These are phyloP conservation scores for Chloroceryle aenea DNA, from an alignment of 2,113 vertebrate species.

Conservation along the genomic window DNA sequence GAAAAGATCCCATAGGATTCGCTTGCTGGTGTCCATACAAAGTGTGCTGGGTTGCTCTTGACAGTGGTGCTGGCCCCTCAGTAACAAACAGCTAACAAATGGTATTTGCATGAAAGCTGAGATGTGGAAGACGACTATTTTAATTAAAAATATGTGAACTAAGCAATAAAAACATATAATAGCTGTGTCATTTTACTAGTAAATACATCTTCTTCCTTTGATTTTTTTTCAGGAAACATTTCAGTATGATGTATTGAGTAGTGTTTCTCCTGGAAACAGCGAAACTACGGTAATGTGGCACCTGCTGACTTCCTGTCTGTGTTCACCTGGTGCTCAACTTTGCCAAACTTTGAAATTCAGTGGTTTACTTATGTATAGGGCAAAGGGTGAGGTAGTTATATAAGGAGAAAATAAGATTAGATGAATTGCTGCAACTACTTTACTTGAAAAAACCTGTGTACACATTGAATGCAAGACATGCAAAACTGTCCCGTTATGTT, in stretches of 20 bases:
- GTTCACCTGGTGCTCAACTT: constrained; percentile 21
- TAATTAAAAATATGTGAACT: constrained; percentile 7
- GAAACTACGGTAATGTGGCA: neutral
- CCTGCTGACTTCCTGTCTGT: neutral
- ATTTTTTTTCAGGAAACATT: neutral
- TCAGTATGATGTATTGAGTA: neutral
- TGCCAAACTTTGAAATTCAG: constrained; percentile 17
- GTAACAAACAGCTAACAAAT: neutral
- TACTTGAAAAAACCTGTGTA: neutral
- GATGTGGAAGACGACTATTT: neutral
- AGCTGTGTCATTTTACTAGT: constrained; percentile 2
- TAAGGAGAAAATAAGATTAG: neutral
- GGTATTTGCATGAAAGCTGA: neutral
- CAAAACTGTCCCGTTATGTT: neutral
- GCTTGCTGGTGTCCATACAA: neutral
- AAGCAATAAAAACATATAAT: neutral
- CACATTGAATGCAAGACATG: neutral
- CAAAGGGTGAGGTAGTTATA: neutral
- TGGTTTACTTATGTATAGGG: neutral
- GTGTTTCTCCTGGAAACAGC: constrained; percentile 16
- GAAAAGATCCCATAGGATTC: neutral
- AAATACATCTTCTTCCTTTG: neutral
- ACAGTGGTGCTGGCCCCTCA: neutral
- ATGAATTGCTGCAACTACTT: neutral
- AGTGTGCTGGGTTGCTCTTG: neutral